Base-by-base conservation (phyloP, 1,140 invertebrate species). In the Leptinotarsa defecta region DNA sequence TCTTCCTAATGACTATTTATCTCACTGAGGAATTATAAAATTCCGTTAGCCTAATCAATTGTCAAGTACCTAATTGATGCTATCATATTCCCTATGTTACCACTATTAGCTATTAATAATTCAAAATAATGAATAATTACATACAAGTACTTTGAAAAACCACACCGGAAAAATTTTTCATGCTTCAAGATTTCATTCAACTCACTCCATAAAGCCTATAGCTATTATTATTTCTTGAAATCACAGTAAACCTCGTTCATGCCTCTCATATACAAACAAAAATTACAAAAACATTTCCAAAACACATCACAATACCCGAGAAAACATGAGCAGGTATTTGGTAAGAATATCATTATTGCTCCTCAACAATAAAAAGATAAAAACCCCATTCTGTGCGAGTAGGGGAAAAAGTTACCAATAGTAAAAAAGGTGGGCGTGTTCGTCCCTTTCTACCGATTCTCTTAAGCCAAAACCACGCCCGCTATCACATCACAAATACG, bases 381-480 rank as follows among this genome's bases (percentile, higher is more conserved):
- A 65, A 75, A 75, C 68, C 69, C 48, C 77, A 71, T 73, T 78
- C 67, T 71, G 69, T 65, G 68, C 52, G 27, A 34, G 49, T 75
- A 72, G 81, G 80, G 80, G 78, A 68, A 74, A 71, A 73, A 72
- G 63, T 79, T 79, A 78, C 82, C 83, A 84, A 83, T 84, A 72
- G 78, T 77, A 80, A 83, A 83, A 82, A 82, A 83, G 74, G 63
- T 68, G 72, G 82, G 83, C 79, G 82, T 79, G 64, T 78, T 72
- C 73, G 64, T 74, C 80, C 64, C 77, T 70, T 78, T 81, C 79
- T 68, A 69, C 72, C 65, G 73, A 79, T 77, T 78, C 80, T 77
- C 76, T 78, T 81, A 77, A 61, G 17, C 73, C 20, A 20, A 73
- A 71, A 76, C 79, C 67, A 76, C 79, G 76, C 78, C 77, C 77